Evolutionary conservation across 2,113 vertebrate genomes (phyloP).

Genomic region (Pygoscelis adeliae): DNA sequence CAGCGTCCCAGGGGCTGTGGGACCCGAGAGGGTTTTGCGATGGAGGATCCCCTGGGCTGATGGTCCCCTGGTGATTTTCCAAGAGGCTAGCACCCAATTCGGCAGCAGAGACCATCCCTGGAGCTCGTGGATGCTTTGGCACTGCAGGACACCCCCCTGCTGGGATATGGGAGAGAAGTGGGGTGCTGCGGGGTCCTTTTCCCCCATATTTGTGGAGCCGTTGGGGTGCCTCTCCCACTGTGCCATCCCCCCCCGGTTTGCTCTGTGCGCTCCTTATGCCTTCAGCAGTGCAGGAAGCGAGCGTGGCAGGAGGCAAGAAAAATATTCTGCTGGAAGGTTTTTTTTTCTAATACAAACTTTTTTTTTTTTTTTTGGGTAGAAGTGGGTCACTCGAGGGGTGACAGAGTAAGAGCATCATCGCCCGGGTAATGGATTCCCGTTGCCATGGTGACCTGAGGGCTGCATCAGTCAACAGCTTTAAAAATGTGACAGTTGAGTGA

Average conservation of each 20-base stretch:
- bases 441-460: conserved; percentile 72
- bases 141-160: neutral
- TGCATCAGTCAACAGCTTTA: conserved; percentile 55
- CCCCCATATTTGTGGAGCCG: neutral
- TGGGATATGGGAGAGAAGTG: neutral
- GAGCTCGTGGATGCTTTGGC: neutral
- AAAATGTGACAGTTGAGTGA: conserved; percentile 61
- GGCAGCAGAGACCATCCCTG: neutral
- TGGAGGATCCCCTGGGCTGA: accelerated
- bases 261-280: neutral
- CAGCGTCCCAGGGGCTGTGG: accelerated
- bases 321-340: neutral
- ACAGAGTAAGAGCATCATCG: conserved; percentile 31
- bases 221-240: neutral
- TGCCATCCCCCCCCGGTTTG: neutral
- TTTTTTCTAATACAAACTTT: conserved; percentile 21
- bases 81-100: neutral
- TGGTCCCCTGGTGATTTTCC: neutral
- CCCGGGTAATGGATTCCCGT: conserved; percentile 58
- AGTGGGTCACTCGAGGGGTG: conserved; percentile 54
- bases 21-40: neutral
- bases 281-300: neutral
- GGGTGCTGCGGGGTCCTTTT: accelerated
- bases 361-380: neutral
- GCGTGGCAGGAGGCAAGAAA: neutral